Base-by-base conservation (phyloP, 2,888 invertebrate genomes). In the Bellardia pandia region DNA sequence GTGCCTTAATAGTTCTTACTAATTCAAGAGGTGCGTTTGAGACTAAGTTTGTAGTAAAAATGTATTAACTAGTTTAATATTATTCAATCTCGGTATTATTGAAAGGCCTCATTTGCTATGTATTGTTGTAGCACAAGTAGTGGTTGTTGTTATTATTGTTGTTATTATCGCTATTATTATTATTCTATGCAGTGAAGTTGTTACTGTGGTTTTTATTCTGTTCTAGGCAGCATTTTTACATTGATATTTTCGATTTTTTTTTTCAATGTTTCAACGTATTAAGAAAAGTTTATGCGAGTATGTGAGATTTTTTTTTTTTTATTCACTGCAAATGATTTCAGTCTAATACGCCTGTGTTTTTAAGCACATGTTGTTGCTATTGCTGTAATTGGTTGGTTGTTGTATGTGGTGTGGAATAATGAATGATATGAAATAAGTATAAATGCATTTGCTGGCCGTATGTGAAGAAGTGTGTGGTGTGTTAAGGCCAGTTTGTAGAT, bases 31-130 rank as follows among this genome's bases (percentile, higher is more conserved):
- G 82, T 83, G 76, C 76, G 82, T 83, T 76, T 71, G 60, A 62
- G 53, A 14, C 37, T 14, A 68, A 48, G 53, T 64, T 42, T 42
- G 16, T 72, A 85, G 62, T 71, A 74, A 62, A 60, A 62, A 60
- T 23, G 66, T 74, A 60, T 66, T 86, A 81, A 78, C 85, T 81
- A 56, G 86, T 83, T 51, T 77, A 80, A 80, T 80, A 84, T 81
- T 75, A 87, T 85, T 85, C 85, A 87, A 87, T 87, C 77, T 87
- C 85, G 77, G 84, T 85, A 69, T 81, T 81, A 81, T 78, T 85
- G 75, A 76, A 83, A 86, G 71, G 72, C 62, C 87, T 78, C 85
- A 72, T 81, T 75, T 75, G 62, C 51, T 64, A 74, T 7, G 45
- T 45, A 13, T 75, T 82, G 51, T 56, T 30, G 40, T 40, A 53